Conservation (phyloP, 1,140 invertebrate genomes). For the Hyles euphorbiae region DNA sequence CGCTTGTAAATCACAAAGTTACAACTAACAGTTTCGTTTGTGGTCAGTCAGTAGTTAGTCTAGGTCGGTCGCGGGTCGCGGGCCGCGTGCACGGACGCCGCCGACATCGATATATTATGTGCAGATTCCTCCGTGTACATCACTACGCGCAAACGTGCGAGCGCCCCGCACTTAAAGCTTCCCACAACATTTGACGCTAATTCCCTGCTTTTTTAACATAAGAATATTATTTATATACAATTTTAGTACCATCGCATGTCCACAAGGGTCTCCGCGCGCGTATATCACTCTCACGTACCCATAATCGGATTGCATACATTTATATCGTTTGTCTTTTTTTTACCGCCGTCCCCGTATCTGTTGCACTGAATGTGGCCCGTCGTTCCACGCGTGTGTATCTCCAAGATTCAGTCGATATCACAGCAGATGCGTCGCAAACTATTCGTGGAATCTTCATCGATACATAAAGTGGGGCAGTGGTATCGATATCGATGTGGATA, state of each 20-base stretch:
- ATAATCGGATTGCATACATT: background rate
- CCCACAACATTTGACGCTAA: slow-evolving; percentile 28
- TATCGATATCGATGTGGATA: no score
- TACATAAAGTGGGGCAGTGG: no score
- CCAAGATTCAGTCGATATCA: no score
- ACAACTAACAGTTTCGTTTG: background rate
- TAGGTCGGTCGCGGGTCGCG: background rate
- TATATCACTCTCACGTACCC: no score
- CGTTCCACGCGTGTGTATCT: no score
- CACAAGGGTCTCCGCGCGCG: no score
- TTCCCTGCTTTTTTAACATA: slow-evolving; percentile 28
- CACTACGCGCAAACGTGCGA: slow-evolving; percentile 5
- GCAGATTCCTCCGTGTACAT: background rate
- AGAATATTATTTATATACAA: slow-evolving; percentile 21
- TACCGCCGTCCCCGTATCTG: slow-evolving; percentile 1
- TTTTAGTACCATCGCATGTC: slow-evolving; percentile 5
- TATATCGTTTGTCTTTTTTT: slow-evolving; percentile 7
- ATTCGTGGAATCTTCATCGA: no score
- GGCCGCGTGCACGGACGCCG: no score
- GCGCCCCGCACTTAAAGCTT: slow-evolving; percentile 35
- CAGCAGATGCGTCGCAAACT: no score
- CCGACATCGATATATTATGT: no score
- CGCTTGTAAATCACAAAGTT: no score
- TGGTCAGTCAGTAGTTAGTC: slow-evolving; percentile 1
- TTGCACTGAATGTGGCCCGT: background rate